These are phyloP conservation scores for Caenorhabditis inopinata DNA, from an alignment of 1,140 invertebrate species.

Conservation along the genomic window DNA sequence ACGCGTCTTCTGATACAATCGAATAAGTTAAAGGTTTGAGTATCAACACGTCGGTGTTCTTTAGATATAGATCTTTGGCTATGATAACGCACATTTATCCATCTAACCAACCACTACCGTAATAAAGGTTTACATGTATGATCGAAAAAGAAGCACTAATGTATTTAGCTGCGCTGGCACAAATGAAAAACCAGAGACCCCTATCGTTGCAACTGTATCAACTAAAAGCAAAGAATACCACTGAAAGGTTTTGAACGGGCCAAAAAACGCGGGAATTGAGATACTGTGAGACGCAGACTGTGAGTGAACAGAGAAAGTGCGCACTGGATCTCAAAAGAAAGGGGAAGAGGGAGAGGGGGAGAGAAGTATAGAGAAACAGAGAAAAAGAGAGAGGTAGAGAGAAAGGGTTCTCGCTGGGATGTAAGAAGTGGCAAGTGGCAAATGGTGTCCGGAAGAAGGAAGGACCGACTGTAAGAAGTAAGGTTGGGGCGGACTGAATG, in stretches of 20 bases:
- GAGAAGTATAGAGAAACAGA: too few species aligned
- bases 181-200: not conserved
- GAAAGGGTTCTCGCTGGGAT: too few species aligned
- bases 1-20: constrained; percentile 5
- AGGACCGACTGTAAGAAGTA: constrained; percentile 1
- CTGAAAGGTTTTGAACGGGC: not conserved
- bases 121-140: not conserved
- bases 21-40: not conserved
- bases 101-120: not conserved
- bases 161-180: not conserved
- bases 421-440: too few species aligned
- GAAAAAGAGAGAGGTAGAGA: too few species aligned
- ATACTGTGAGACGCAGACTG: not conserved
- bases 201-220: not conserved
- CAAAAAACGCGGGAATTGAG: not conserved
- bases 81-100: not conserved
- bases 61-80: constrained; percentile 4
- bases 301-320: not conserved
- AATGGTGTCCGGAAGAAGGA: not conserved
- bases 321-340: not conserved
- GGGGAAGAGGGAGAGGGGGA: not conserved
- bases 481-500: not conserved
- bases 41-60: not conserved
- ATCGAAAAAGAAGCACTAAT: not conserved
- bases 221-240: not conserved